Conservation (phyloP, 2,888 invertebrate species). For the Onchidella celtica region DNA sequence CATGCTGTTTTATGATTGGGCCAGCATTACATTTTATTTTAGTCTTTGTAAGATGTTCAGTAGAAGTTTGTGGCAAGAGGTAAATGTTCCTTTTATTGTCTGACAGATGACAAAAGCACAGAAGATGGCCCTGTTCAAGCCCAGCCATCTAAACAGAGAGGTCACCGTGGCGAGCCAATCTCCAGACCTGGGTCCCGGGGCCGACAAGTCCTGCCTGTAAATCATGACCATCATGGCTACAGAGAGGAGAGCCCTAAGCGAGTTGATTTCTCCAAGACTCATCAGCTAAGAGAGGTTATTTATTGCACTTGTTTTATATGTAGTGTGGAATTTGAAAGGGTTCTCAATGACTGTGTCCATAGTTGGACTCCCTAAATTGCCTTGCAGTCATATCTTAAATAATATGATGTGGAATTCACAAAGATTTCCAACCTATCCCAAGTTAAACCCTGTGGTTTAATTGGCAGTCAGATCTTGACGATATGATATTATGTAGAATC, state of each 20-base stretch:
- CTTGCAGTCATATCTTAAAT: too few relatives aligned
- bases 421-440: too few relatives aligned
- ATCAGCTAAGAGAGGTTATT: constrained; percentile 54
- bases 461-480: too few relatives aligned
- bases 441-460: too few relatives aligned
- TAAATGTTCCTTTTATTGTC: neutral
- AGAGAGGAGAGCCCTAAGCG: constrained; percentile 53
- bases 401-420: too few relatives aligned
- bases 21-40: too few relatives aligned
- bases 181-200: neutral
- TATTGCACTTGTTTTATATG: neutral
- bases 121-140: neutral
- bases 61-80: neutral
- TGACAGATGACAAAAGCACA: neutral
- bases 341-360: too few relatives aligned
- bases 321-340: too few relatives aligned
- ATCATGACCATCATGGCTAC: neutral
- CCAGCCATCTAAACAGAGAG: neutral
- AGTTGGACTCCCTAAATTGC: too few relatives aligned
- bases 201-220: neutral
- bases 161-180: neutral
- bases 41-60: too few relatives aligned
- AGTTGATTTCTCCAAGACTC: constrained; percentile 58
- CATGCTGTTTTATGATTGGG: too few relatives aligned
- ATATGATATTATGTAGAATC: too few relatives aligned